phyloP scores from a whole-genome alignment of 2,797 vertebrate genomes.

The Artibeus jamaicensis region DNA sequence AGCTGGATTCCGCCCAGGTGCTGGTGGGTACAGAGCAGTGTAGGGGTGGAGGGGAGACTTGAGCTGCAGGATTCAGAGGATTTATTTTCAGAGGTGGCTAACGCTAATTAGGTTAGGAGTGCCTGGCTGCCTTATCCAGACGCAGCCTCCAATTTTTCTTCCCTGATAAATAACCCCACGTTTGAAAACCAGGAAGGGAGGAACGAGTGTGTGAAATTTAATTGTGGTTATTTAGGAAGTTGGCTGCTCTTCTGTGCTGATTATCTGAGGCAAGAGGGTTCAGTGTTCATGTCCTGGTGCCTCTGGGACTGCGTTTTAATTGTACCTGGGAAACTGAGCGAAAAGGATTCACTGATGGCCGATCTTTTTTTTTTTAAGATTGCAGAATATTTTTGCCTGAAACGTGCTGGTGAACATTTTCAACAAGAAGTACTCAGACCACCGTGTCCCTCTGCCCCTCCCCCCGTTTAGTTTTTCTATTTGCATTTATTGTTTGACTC shows the following conservation, averaged over 20 bases:
- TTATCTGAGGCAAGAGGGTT: constrained; percentile 67
- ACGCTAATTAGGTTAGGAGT: constrained; percentile 17
- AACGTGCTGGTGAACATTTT: constrained; percentile 56
- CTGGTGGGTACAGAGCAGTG: neutral
- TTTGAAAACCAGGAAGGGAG: constrained; percentile 56
- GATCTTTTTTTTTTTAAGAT: constrained; percentile 70
- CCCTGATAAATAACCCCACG: constrained; percentile 37
- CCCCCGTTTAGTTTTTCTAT: constrained; percentile 77
- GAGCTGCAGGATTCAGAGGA: neutral
- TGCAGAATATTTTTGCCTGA: constrained; percentile 69
- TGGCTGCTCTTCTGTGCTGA: constrained; percentile 73
- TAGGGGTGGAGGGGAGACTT: neutral
- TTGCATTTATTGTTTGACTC: constrained; percentile 90
- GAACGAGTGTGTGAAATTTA: constrained; percentile 77
- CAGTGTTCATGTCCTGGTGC: constrained; percentile 47
- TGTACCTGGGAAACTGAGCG: constrained; percentile 75
- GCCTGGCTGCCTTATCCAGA: neutral
- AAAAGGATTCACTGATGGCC: constrained; percentile 74
- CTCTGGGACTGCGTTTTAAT: constrained; percentile 75
- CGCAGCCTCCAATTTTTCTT: constrained; percentile 63
- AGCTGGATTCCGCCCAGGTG: neutral
- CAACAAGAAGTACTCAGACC: constrained; percentile 54
- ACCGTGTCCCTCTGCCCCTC: constrained; percentile 35
- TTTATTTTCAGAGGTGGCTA: constrained; percentile 34
- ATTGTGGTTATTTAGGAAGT: constrained; percentile 82